phyloP scores from a whole-genome alignment of 2,888 invertebrate species.

The Andrena marginata region DNA sequence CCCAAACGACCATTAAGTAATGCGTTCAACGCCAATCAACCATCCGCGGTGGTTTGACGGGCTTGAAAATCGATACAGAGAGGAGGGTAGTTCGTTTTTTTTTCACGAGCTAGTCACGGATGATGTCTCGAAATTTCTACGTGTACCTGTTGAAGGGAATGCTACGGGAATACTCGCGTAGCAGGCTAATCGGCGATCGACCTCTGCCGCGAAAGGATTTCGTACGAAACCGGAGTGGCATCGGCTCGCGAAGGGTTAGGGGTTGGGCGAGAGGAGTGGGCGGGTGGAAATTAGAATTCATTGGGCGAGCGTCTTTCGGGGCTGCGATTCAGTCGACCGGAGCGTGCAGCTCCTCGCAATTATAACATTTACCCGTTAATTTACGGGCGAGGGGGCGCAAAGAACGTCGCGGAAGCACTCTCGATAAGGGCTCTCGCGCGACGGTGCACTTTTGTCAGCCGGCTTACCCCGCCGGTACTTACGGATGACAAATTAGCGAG shows the following conservation, averaged over 20 bases:
- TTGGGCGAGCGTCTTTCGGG: constrained; percentile 14
- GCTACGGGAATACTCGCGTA: too few species aligned
- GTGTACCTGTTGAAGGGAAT: too few species aligned
- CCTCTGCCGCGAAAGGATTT: too few species aligned
- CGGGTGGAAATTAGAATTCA: constrained; percentile 21
- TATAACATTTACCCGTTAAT: constrained; percentile 54
- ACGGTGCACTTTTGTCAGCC: constrained; percentile 60
- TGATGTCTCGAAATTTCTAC: too few species aligned
- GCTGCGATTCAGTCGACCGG: not conserved
- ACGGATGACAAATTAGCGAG: constrained; percentile 70
- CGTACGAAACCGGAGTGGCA: too few species aligned
- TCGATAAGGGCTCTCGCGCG: constrained; percentile 52
- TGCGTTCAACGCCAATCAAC: constrained; percentile 6
- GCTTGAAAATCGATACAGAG: not conserved
- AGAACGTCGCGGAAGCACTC: constrained; percentile 44
- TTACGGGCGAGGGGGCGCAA: constrained; percentile 44
- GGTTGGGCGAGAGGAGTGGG: not conserved
- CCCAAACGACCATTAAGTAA: constrained; percentile 11
- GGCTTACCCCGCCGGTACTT: constrained; percentile 52
- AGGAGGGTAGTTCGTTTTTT: not conserved
- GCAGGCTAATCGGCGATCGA: too few species aligned
- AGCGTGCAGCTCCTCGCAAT: constrained; percentile 33
- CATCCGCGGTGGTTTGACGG: not conserved
- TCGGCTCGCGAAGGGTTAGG: too few species aligned
- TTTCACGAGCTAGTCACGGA: not conserved